phyloP scores from a whole-genome alignment of 2,113 vertebrate genomes.

The Apodemus sylvaticus region DNA sequence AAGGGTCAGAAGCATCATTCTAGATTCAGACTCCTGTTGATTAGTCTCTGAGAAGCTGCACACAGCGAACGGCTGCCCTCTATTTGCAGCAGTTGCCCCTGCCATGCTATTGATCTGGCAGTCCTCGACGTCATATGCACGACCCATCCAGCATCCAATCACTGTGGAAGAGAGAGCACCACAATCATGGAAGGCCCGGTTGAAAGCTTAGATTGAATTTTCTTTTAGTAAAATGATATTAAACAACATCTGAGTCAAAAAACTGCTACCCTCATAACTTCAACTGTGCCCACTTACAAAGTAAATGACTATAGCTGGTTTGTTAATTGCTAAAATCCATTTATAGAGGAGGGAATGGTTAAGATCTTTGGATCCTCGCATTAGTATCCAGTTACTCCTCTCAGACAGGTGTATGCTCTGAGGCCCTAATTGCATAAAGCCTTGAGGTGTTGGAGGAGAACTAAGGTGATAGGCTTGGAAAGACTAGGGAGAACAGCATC shows the following conservation, averaged over 20 bases:
- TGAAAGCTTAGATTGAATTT: background rate
- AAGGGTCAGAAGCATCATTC: background rate
- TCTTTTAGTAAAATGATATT: background rate
- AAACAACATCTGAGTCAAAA: background rate
- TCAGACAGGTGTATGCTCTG: background rate
- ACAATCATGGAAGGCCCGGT: background rate
- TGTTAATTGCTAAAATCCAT: background rate
- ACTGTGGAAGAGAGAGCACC: background rate
- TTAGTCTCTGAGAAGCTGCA: background rate
- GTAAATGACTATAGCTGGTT: background rate
- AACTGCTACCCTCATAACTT: background rate
- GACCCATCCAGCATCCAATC: background rate
- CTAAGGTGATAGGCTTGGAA: background rate
- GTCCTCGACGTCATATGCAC: background rate
- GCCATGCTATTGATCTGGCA: background rate
- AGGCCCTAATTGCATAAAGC: background rate
- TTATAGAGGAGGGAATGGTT: background rate
- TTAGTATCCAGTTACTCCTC: background rate
- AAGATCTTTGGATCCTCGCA: background rate
- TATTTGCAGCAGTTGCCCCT: background rate
- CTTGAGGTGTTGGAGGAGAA: background rate
- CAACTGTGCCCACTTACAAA: background rate
- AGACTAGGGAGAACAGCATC: background rate
- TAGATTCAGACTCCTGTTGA: background rate
- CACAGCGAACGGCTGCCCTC: background rate